These are phyloP conservation scores for Rhombomys opimus DNA, from an alignment of 2,113 vertebrate genomes.

Conservation along the genomic window DNA sequence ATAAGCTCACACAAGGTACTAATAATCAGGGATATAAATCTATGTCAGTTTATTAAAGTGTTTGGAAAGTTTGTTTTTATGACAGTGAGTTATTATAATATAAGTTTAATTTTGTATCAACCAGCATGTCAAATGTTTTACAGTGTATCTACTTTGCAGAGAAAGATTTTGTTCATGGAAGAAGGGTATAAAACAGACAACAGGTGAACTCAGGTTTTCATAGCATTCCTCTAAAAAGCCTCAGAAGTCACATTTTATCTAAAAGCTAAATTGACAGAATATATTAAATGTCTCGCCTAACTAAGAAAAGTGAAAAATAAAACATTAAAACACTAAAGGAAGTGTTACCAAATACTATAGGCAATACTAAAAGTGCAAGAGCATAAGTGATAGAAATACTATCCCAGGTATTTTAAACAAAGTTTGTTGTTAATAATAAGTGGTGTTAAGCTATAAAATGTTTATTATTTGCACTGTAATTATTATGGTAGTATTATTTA, in stretches of 20 bases:
- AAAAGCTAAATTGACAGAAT: conserved; percentile 47
- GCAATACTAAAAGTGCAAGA: background rate
- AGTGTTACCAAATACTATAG: background rate
- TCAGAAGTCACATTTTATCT: conserved; percentile 1
- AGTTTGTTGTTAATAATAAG: too few relatives aligned
- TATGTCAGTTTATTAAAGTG: background rate
- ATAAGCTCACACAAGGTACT: background rate
- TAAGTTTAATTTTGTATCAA: conserved; percentile 1
- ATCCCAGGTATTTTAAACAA: background rate
- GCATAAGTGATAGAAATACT: conserved; percentile 39
- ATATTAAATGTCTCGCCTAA: background rate
- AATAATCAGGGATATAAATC: background rate
- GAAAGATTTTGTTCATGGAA: background rate
- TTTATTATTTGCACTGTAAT: too few relatives aligned
- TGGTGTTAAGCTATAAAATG: too few relatives aligned
- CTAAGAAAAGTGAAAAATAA: background rate
- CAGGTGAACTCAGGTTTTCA: background rate
- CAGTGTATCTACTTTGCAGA: background rate
- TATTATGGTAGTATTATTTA: too few relatives aligned
- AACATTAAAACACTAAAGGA: conserved; percentile 16
- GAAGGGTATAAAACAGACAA: background rate
- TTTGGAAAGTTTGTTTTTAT: background rate
- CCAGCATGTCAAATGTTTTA: background rate
- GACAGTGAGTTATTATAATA: background rate
- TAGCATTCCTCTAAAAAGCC: background rate